These are phyloP conservation scores for Anthonomus grandis DNA, from an alignment of 1,140 invertebrate genomes.

Conservation along the genomic window DNA sequence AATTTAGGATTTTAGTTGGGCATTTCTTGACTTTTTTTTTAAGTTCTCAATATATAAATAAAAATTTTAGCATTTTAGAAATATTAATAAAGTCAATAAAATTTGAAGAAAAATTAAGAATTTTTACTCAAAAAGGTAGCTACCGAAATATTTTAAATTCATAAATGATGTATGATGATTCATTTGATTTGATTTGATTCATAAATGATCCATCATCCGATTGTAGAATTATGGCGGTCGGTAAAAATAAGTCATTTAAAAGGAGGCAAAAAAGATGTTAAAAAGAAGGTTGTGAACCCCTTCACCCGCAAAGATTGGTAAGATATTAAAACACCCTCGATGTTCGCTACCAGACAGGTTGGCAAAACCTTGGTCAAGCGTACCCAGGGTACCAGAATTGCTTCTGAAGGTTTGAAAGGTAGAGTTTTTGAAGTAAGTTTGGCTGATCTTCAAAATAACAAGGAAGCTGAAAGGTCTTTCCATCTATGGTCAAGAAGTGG, in stretches of 20 bases:
- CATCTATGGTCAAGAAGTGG: slow-evolving; percentile 99
- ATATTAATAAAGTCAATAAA: no score
- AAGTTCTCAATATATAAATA: no score
- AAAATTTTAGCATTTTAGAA: no score
- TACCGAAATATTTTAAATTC: no score
- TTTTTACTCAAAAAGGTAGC: no score
- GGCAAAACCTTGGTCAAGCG: not conserved
- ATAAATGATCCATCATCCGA: no score
- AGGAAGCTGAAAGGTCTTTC: slow-evolving; percentile 94
- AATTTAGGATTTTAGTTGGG: no score
- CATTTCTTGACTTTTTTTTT: no score
- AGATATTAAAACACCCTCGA: not conserved
- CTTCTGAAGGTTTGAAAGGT: no score
- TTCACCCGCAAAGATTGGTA: not conserved
- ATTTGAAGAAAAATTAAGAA: no score
- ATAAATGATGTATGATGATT: no score
- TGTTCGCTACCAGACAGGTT: not conserved
- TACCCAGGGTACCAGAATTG: not conserved
- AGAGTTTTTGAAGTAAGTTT: slow-evolving; percentile 96
- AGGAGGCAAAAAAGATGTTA: not conserved
- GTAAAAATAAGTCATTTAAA: not conserved
- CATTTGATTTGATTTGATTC: no score
- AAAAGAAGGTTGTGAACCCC: not conserved
- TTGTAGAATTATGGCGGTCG: not conserved
- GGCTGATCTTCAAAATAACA: slow-evolving; percentile 93